Percentiles rank a stretch among this genome's conserved stretches.
These are phyloP conservation scores for Lutraria rhynchaena DNA, from an alignment of 1,140 invertebrate species.

Conservation along the genomic window DNA sequence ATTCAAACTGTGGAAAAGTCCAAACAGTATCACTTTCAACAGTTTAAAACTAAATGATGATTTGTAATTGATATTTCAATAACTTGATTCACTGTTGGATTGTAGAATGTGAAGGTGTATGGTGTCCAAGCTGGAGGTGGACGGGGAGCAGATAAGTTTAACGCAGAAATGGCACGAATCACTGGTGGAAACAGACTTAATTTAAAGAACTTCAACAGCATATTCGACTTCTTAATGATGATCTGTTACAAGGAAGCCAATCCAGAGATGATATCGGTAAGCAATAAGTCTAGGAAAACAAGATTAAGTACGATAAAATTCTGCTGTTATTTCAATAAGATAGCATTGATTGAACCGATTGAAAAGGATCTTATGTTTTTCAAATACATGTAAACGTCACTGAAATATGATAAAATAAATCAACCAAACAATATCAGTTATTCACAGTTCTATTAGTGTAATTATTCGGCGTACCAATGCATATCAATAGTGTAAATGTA, in stretches of 20 bases:
- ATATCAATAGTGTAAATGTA: background rate
- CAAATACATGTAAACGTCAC: too few relatives aligned
- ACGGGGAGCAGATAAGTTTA: slow-evolving; percentile 36
- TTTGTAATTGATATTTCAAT: too few relatives aligned
- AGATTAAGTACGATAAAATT: too few relatives aligned
- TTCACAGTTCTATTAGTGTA: background rate
- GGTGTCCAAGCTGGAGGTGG: slow-evolving; percentile 59
- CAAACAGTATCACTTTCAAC: too few relatives aligned
- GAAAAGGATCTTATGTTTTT: too few relatives aligned
- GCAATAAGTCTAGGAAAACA: too few relatives aligned
- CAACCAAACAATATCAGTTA: background rate
- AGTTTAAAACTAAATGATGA: too few relatives aligned
- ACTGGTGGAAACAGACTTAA: slow-evolving; percentile 64
- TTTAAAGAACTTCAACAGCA: slow-evolving; percentile 61
- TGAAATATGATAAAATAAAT: too few relatives aligned
- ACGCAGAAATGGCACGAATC: slow-evolving; percentile 58
- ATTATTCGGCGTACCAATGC: background rate
- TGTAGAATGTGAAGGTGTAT: slow-evolving; percentile 65
- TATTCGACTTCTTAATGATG: slow-evolving; percentile 72
- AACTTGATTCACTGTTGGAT: too few relatives aligned
- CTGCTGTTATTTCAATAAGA: too few relatives aligned
- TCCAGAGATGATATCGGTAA: slow-evolving; percentile 54
- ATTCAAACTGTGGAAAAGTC: slow-evolving; percentile 1
- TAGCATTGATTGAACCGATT: too few relatives aligned
- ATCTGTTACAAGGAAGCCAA: slow-evolving; percentile 69